Evolutionary conservation across 2,113 vertebrate genomes (phyloP).

Genomic region (Murina feae): DNA sequence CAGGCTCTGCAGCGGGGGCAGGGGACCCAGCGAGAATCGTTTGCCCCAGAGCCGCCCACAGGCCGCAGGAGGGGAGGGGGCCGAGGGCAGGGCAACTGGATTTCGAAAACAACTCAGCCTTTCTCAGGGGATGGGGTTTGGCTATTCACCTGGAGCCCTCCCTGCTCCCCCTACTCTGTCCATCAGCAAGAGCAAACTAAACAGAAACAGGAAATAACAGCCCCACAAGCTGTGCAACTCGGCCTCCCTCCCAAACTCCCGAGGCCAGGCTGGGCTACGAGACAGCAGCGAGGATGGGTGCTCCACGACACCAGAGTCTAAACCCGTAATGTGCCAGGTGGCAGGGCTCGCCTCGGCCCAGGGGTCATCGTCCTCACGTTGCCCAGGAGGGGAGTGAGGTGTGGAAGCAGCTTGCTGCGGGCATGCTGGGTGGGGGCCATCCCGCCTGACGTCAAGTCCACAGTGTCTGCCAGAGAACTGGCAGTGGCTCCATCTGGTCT

Average conservation of each 20-base stretch:
- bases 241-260: background rate
- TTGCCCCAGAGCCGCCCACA: conserved; percentile 59
- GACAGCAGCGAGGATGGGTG: background rate
- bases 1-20: background rate
- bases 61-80: conserved; percentile 20
- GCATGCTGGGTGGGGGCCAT: too few relatives aligned
- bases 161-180: background rate
- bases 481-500: background rate
- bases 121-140: background rate
- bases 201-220: background rate
- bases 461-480: background rate
- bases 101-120: conserved; percentile 1
- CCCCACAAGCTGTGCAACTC: background rate
- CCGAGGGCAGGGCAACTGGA: background rate
- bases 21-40: conserved; percentile 69
- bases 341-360: background rate
- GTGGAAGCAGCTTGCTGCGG: background rate
- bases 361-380: background rate
- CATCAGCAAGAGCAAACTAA: background rate
- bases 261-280: background rate
- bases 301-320: background rate
- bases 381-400: background rate
- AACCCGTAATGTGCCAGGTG: background rate
- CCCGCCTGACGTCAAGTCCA: background rate
- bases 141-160: background rate